Conservation (phyloP, 1,140 invertebrate species). For the Maconellicoccus hirsutus region DNA sequence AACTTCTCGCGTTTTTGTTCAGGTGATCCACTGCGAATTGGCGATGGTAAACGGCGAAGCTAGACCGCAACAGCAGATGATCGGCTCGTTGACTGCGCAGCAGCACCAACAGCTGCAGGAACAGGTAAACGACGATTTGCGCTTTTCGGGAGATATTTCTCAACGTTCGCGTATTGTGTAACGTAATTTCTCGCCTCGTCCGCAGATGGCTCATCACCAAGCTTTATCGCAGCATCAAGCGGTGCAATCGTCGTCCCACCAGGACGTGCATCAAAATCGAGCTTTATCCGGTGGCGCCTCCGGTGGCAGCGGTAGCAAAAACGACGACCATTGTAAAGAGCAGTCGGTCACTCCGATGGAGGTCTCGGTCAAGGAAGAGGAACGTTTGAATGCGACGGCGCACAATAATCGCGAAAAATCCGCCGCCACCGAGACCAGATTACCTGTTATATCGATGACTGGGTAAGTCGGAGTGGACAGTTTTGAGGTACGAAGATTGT, state of each 20-base stretch:
- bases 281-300: background rate
- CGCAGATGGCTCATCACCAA: conserved; percentile 33
- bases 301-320: background rate
- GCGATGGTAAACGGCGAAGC: background rate
- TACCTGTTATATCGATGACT: conserved; percentile 18
- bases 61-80: conserved; percentile 19
- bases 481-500: no score
- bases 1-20: no score
- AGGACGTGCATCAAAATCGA: conserved; percentile 34
- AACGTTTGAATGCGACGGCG: background rate
- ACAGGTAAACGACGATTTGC: no score
- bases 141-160: no score
- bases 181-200: background rate
- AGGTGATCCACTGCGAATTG: background rate
- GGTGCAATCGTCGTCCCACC: conserved; percentile 30
- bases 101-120: conserved; percentile 27
- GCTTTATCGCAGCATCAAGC: conserved; percentile 28
- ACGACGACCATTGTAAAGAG: conserved; percentile 7
- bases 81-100: conserved; percentile 25
- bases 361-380: background rate
- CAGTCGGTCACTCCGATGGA: conserved; percentile 11
- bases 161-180: no score
- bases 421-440: background rate
- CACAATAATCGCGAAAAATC: background rate
- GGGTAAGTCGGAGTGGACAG: no score